Evolutionary conservation across 1,140 invertebrate species (phyloP).

Genomic region (Apis laboriosa): DNA sequence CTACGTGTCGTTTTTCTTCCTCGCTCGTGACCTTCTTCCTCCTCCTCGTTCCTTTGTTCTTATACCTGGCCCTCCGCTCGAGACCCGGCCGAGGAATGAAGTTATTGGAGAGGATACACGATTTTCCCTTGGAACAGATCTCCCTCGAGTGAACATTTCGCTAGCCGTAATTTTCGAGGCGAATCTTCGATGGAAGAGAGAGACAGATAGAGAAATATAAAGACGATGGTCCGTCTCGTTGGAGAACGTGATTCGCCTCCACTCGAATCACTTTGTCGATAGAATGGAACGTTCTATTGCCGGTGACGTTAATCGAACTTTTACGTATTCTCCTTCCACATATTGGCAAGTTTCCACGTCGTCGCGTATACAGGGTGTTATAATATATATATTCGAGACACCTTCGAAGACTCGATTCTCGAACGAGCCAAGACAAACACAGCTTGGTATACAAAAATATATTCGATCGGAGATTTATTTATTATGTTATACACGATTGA

Average conservation of each 20-base stretch:
- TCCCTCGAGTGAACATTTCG: background rate
- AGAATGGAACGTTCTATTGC: background rate
- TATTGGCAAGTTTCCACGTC: conserved; percentile 7
- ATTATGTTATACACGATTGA: no score
- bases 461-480: no score
- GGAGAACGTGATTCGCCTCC: background rate
- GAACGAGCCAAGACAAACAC: no score
- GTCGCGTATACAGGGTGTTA: no score
- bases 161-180: conserved; percentile 37
- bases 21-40: conserved; percentile 25
- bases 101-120: conserved; percentile 57
- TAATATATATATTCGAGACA: no score
- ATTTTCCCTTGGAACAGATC: conserved; percentile 39
- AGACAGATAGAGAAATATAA: background rate
- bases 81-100: conserved; percentile 59
- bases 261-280: conserved; percentile 2
- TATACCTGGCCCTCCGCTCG: conserved; percentile 66
- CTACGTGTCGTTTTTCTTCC: conserved; percentile 53
- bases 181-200: background rate
- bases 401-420: no score
- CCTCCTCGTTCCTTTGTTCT: conserved; percentile 32
- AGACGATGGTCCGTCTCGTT: background rate
- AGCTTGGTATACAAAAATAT: no score
- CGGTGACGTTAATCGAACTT: conserved; percentile 5
- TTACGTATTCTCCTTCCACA: background rate